phyloP scores from a whole-genome alignment of 1,140 invertebrate genomes.

The Nebria ingens region DNA sequence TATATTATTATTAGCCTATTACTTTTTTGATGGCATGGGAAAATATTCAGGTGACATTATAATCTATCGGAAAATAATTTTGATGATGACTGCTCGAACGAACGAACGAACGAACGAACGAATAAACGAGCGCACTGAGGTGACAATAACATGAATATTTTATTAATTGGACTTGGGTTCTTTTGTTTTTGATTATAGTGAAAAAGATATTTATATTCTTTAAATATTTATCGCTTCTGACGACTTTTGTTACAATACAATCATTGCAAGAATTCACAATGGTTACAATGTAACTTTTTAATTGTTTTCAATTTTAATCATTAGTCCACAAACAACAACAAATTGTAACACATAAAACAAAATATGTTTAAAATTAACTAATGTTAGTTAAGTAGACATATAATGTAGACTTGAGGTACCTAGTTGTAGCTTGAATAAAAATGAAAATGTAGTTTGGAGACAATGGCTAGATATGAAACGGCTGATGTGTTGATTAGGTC shows the following conservation, averaged over 20 bases:
- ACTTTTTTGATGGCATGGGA: constrained; percentile 6
- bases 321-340: too few species aligned
- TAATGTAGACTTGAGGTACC: too few species aligned
- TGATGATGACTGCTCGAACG: not conserved
- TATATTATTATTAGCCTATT: constrained; percentile 10
- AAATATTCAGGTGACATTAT: constrained; percentile 6
- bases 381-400: too few species aligned
- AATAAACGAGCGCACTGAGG: not conserved
- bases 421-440: too few species aligned
- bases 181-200: constrained; percentile 6
- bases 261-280: too few species aligned
- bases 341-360: too few species aligned
- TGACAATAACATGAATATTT: constrained; percentile 9
- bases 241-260: too few species aligned
- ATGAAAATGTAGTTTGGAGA: not conserved
- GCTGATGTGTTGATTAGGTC: not conserved
- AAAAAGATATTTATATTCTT: constrained; percentile 4
- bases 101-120: too few species aligned
- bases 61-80: constrained; percentile 9
- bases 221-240: constrained; percentile 4
- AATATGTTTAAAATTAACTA: too few species aligned
- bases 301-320: too few species aligned
- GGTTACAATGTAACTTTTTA: too few species aligned
- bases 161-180: constrained; percentile 1
- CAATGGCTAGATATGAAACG: not conserved